Base-by-base conservation (phyloP, 2,113 vertebrate species). In the Neogale vison region DNA sequence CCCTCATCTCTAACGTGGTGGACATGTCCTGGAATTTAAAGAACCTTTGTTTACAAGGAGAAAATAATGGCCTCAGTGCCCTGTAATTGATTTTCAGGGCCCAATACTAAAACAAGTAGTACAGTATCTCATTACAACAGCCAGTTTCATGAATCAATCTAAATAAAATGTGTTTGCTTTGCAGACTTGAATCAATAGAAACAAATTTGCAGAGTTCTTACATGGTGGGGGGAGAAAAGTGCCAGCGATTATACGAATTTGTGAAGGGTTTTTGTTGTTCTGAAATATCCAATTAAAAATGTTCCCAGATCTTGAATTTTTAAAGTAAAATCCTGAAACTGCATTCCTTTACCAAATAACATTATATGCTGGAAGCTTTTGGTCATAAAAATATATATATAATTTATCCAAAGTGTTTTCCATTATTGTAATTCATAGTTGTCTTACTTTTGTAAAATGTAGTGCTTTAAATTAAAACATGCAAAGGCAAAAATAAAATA, bases 41-140 rank as follows among this genome's bases (percentile, higher is more conserved):
- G 65, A 88, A 97, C 31, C 2, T 96, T 95, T 57, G 39, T 92
- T 97, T 36, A 36, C 6, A 79, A 34, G 45, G 76, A 2, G 4
- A 61, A 92, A 96, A 86, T 72, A 93, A 93, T 36, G 42, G 9
- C 45, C 86, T 96, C 39, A 26, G 11, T 93, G 34, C 31, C 20
- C 94, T 95, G 3, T 26, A 84, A 93, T 85, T 77, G 63, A 97
- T 94, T 97, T 97, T 97, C 76, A 81, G 61, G 63, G 42, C 20
- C 36, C 88, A 74, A n/a, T n/a, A 45, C 21, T 88, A 18, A 86
- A 98, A 92, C 13, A 94, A 29, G 4, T 55, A 50, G 15, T 77
- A 31, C 50, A 63, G 31, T 72, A 88, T 95, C 90, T 36, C 6
- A 79, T 96, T 93, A 18, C 11, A 79, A 29, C 86, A 89, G 47